A percentile compares a stretch with the other conserved stretches of the same genome.
These are phyloP conservation scores for Argya squamiceps DNA, from an alignment of 2,797 vertebrate genomes.

Conservation along the genomic window DNA sequence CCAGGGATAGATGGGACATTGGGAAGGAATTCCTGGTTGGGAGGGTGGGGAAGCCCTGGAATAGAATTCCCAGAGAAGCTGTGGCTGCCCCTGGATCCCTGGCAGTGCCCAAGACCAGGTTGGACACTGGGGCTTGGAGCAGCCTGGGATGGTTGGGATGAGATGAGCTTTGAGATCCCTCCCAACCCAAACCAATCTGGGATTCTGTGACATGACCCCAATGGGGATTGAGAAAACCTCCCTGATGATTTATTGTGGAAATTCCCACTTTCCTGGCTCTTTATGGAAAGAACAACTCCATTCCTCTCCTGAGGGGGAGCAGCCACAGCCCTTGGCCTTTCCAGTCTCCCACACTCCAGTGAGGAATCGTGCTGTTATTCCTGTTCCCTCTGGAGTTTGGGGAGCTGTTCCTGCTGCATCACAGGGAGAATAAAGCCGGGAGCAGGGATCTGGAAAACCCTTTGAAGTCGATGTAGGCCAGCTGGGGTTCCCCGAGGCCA, in stretches of 20 bases:
- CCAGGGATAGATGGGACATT: fast-evolving
- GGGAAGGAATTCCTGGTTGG: neutral
- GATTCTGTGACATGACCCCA: fast-evolving
- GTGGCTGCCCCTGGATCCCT: neutral
- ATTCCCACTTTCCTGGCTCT: neutral
- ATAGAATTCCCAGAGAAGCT: neutral
- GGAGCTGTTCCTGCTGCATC: neutral
- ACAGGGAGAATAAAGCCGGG: neutral
- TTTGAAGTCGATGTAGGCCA: conserved; percentile 20
- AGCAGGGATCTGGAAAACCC: neutral
- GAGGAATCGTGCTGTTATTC: neutral
- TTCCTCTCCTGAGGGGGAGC: neutral
- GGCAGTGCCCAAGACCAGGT: neutral
- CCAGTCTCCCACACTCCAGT: fast-evolving
- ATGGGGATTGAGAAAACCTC: neutral
- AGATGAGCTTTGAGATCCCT: neutral
- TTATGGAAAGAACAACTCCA: neutral
- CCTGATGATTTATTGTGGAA: neutral
- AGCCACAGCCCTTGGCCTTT: neutral
- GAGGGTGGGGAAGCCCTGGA: fast-evolving
- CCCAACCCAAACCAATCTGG: neutral
- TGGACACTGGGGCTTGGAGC: neutral
- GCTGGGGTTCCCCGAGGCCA: conserved; percentile 34
- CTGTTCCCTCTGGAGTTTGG: neutral
- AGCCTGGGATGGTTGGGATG: fast-evolving